Percentiles rank a stretch among this genome's conserved stretches.
Evolutionary conservation across 2,113 vertebrate genomes (phyloP).

Genomic region (Spermophilus dauricus): DNA sequence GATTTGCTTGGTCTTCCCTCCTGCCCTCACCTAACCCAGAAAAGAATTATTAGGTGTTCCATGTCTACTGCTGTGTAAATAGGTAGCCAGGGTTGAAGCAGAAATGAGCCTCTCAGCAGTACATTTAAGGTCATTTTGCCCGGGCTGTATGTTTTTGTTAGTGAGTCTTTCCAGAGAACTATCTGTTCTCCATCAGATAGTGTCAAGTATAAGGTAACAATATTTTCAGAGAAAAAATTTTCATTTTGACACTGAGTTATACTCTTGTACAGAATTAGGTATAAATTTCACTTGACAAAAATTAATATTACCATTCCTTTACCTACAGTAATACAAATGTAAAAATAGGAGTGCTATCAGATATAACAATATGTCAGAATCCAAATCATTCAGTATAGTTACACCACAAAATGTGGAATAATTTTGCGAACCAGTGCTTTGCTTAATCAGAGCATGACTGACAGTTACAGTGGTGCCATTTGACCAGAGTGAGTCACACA

Average conservation of each 20-base stretch:
- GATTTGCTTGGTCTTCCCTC: conserved; percentile 53
- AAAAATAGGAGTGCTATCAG: background rate
- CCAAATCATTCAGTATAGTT: background rate
- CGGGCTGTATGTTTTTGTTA: background rate
- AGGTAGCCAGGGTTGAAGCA: background rate
- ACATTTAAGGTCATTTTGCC: conserved; percentile 25
- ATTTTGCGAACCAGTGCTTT: background rate
- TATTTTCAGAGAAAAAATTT: conserved; percentile 55
- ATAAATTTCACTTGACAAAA: conserved; percentile 39
- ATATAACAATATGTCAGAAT: background rate
- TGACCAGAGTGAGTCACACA: background rate
- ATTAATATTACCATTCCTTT: conserved; percentile 20
- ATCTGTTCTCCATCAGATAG: conserved; percentile 35
- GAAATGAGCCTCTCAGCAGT: conserved; percentile 6
- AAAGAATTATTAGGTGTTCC: background rate
- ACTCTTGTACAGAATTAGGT: conserved; percentile 16
- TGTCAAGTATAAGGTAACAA: conserved; percentile 12
- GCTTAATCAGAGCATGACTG: background rate
- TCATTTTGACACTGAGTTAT: conserved; percentile 50
- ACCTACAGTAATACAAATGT: background rate
- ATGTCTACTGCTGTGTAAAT: background rate
- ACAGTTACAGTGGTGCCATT: too few relatives aligned
- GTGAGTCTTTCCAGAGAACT: conserved; percentile 42
- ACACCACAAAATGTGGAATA: background rate
- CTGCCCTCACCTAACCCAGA: background rate